phyloP scores from a whole-genome alignment of 2,888 invertebrate species.

The Aspidiotus destructor region DNA sequence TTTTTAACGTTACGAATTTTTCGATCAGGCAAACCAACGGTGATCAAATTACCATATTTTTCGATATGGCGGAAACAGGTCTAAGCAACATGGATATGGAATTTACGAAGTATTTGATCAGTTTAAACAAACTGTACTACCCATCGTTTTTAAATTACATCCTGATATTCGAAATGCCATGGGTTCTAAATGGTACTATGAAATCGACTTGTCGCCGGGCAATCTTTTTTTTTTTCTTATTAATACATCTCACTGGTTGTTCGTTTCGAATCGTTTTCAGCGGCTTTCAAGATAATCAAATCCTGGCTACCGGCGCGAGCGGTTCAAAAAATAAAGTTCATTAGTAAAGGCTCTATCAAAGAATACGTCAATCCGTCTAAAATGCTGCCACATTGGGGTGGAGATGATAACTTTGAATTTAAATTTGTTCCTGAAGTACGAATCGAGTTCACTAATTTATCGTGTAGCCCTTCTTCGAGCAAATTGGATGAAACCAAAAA shows the following conservation, averaged over 20 bases:
- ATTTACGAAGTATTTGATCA: constrained; percentile 74
- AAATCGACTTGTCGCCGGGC: background rate
- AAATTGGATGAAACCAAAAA: constrained; percentile 35
- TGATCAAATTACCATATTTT: constrained; percentile 69
- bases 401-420: constrained; percentile 61
- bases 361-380: constrained; percentile 65
- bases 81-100: constrained; percentile 86
- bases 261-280: constrained; percentile 45
- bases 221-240: too few species aligned
- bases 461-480: background rate
- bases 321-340: constrained; percentile 76
- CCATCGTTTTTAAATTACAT: constrained; percentile 81
- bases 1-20: constrained; percentile 21
- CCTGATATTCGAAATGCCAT: constrained; percentile 85
- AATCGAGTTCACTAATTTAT: constrained; percentile 20
- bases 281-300: constrained; percentile 85
- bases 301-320: constrained; percentile 77
- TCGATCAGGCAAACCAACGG: constrained; percentile 57
- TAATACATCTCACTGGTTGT: constrained; percentile 3
- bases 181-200: constrained; percentile 67
- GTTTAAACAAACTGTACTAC: constrained; percentile 77
- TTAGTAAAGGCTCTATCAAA: constrained; percentile 61
- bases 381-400: constrained; percentile 70
- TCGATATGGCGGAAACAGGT: constrained; percentile 84
- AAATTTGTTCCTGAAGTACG: constrained; percentile 56